These are phyloP conservation scores for Drosophila bocki DNA, from an alignment of 1,140 invertebrate genomes.

Conservation along the genomic window DNA sequence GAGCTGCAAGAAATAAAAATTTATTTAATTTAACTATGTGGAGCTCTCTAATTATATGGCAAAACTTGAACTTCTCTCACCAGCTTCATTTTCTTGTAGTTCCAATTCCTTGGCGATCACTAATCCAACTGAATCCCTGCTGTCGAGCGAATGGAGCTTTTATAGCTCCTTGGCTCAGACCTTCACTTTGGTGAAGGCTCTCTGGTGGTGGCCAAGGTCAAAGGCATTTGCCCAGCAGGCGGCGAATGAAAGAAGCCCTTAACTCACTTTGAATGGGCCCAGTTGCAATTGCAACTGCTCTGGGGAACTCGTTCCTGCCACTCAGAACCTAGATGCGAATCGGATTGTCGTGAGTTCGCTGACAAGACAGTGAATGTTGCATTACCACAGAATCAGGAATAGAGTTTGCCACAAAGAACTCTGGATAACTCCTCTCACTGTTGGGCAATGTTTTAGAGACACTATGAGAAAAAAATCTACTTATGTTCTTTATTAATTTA, in stretches of 20 bases:
- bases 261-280: constrained; percentile 62
- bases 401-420: constrained; percentile 2
- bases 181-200: constrained; percentile 26
- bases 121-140: constrained; percentile 48
- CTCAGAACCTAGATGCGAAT: constrained; percentile 47
- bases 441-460: background rate
- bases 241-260: constrained; percentile 66
- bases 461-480: background rate
- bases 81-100: constrained; percentile 57
- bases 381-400: constrained; percentile 8
- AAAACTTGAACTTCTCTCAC: constrained; percentile 34
- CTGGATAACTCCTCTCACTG: background rate
- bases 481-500: background rate
- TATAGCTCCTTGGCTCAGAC: constrained; percentile 45
- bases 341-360: constrained; percentile 49
- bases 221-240: constrained; percentile 52
- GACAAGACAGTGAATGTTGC: constrained; percentile 29
- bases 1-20: constrained; percentile 33
- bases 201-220: constrained; percentile 58
- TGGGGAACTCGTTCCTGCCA: constrained; percentile 48
- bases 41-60: background rate
- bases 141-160: constrained; percentile 34
- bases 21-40: background rate
- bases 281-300: constrained; percentile 52
- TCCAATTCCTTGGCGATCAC: constrained; percentile 23